phyloP scores from a whole-genome alignment of 2,888 invertebrate genomes.

The Mongoloraphidia duomilia region DNA sequence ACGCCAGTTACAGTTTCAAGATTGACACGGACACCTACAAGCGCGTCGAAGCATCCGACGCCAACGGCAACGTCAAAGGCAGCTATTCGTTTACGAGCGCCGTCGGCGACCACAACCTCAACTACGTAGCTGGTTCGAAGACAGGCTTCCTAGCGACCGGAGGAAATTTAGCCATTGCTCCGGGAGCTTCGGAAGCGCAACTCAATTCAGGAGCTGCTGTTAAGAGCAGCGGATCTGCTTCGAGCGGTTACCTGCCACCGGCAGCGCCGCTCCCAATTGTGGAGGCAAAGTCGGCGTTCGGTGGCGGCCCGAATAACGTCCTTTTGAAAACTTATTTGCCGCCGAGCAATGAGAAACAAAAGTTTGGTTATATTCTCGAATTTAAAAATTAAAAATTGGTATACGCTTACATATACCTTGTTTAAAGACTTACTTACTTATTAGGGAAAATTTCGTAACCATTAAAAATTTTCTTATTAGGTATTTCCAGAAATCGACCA shows the following conservation, averaged over 20 bases:
- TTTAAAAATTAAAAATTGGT: too few species aligned
- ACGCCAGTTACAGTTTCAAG: conserved; percentile 15
- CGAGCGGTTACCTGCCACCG: conserved; percentile 1
- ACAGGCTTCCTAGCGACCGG: conserved; percentile 17
- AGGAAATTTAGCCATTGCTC: conserved; percentile 14
- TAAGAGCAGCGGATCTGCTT: neutral
- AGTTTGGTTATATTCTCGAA: conserved; percentile 20
- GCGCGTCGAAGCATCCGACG: conserved; percentile 11
- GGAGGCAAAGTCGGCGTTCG: neutral
- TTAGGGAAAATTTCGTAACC: too few species aligned
- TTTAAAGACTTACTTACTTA: too few species aligned
- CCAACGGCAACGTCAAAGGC: conserved; percentile 11
- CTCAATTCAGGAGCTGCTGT: neutral
- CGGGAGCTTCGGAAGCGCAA: conserved; percentile 7
- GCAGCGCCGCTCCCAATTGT: neutral
- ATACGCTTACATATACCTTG: too few species aligned
- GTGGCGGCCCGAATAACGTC: conserved; percentile 9
- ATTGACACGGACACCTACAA: conserved; percentile 11
- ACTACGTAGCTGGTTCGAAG: conserved; percentile 15
- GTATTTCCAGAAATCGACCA: too few species aligned
- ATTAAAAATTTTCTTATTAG: too few species aligned
- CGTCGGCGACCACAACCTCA: conserved; percentile 9
- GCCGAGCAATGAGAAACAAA: conserved; percentile 16
- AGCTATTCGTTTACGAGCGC: conserved; percentile 9
- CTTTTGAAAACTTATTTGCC: conserved; percentile 18